Base-by-base conservation (phyloP, 2,888 invertebrate species). In the Oligia fasciuncula region DNA sequence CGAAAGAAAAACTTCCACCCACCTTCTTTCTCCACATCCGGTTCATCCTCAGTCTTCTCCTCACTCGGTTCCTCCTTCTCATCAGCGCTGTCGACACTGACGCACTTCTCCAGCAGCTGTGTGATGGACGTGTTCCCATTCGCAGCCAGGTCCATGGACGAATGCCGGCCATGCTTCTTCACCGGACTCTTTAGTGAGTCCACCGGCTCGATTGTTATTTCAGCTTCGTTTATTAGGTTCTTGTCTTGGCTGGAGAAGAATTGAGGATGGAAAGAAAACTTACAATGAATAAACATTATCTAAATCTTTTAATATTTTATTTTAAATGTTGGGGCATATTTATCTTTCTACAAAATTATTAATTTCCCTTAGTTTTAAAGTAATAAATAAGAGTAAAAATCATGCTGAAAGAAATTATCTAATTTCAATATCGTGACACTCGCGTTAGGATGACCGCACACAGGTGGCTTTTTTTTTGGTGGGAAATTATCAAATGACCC, bases 91-190 rank as follows among this genome's bases (percentile, higher is more conserved):
- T 90, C 89, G 0, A 82, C 87, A 76, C 90, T 94, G 65, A 97
- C 97, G 80, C 97, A 97, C 80, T 97, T 96, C 92, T 97, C 97
- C 68, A 97, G 87, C 77, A 97, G 91, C 85, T 96, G 96, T 1
- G 96, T 93, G 62, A 97, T 97, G 62, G 96, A 94, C 0, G 94
- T 93, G 92, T 96, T 96, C 4, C 92, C 95, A 51, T 90, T 94
- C 4, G 92, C 91, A 0, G 96, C 96, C 17, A 97, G 90, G 89
- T 97, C 97, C 97, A 97, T 97, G 2, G 97, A 97, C 0, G 97
- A 97, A 78, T 97, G 97, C 0, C 97, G 93, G 0, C 92, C 94
- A 86, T 97, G 97, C 69, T 96, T 96, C 89, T 96, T 95, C 0
- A 83, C 72, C 0, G 95, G 93, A 77, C 93, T 93, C 85, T 93